These are phyloP conservation scores for Rhipidura dahli DNA, from an alignment of 2,113 vertebrate genomes.

Conservation along the genomic window DNA sequence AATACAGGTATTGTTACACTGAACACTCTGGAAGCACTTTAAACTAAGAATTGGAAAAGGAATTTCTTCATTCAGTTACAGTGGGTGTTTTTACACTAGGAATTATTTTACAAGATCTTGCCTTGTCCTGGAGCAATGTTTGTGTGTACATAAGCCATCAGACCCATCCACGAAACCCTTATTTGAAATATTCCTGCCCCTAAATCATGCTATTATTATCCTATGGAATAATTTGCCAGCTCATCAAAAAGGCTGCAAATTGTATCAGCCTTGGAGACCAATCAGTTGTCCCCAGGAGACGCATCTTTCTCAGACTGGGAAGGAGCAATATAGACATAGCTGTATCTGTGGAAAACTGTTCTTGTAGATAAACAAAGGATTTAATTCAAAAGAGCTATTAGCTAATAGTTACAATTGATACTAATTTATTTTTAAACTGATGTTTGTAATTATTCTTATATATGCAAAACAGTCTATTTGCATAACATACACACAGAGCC, in stretches of 20 bases:
- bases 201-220: not conserved
- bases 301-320: not conserved
- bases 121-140: not conserved
- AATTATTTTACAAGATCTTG: not conserved
- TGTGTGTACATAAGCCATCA: not conserved
- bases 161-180: fast-evolving
- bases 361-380: not conserved
- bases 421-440: not conserved
- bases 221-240: not conserved
- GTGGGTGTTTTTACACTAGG: not conserved
- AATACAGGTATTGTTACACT: not conserved
- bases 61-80: not conserved
- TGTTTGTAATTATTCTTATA: not conserved
- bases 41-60: not conserved
- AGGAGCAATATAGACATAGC: not conserved
- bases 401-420: not conserved
- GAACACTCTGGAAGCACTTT: not conserved
- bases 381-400: not conserved
- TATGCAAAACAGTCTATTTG: not conserved
- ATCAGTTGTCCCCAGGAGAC: not conserved
- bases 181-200: not conserved
- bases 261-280: not conserved
- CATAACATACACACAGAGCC: not conserved
- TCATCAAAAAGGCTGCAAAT: not conserved
- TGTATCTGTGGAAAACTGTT: not conserved